A percentile compares a stretch with the other conserved stretches of the same genome.
Conservation (phyloP, 2,113 vertebrate species). For the Gopherus flavomarginatus region DNA sequence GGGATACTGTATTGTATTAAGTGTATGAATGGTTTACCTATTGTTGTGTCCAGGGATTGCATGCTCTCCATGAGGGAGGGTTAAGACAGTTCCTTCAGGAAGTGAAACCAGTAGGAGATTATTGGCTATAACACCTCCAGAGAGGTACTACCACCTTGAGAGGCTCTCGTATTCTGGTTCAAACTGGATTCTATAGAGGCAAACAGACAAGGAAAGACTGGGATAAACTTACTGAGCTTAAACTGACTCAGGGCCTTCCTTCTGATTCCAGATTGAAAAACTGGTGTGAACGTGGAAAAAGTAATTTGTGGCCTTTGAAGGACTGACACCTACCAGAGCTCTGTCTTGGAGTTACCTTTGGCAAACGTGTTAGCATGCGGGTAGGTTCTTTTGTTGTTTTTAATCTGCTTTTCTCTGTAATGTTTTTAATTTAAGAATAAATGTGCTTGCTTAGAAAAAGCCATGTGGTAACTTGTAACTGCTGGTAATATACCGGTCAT, state of each 20-base stretch:
- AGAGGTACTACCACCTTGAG: neutral
- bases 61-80: neutral
- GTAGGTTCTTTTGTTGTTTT: neutral
- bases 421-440: neutral
- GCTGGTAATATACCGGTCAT: neutral
- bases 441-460: neutral
- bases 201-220: neutral
- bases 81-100: neutral
- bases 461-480: neutral
- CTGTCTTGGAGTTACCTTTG: neutral
- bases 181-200: neutral
- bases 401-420: neutral
- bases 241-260: neutral
- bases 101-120: neutral
- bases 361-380: neutral
- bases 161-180: neutral
- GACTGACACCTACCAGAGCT: neutral
- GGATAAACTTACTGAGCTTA: neutral
- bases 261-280: neutral
- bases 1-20: too few species aligned
- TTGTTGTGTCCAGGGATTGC: neutral
- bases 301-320: neutral
- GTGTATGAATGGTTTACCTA: too few species aligned
- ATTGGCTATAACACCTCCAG: neutral
- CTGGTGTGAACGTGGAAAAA: neutral